Evolutionary conservation across 2,888 invertebrate species (phyloP).

Genomic region (Nomada ferruginata): DNA sequence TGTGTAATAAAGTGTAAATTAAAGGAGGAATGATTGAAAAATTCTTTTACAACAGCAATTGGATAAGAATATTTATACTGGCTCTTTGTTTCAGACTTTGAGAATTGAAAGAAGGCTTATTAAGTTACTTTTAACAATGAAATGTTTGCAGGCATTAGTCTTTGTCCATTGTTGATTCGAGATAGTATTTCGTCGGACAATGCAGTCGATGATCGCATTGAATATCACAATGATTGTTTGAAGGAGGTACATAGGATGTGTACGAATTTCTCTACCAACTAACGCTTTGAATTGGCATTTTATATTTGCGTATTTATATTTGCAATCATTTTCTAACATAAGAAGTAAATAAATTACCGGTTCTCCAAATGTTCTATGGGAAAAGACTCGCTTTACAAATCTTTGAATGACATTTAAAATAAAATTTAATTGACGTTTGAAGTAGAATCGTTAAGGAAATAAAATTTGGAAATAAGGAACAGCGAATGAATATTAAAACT

Average conservation of each 20-base stretch:
- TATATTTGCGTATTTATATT: not conserved
- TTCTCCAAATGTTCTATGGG: no score
- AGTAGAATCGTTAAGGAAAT: no score
- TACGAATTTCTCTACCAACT: not conserved
- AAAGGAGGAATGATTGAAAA: no score
- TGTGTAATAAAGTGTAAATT: no score
- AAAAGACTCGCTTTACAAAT: no score
- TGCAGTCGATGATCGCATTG: not conserved
- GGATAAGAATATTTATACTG: no score
- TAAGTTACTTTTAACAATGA: constrained; percentile 4
- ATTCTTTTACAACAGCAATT: no score
- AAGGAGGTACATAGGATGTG: not conserved
- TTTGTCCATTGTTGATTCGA: not conserved
- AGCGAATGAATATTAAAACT: no score
- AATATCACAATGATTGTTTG: not conserved
- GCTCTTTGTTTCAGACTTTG: not conserved
- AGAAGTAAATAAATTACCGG: no score
- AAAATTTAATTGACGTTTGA: no score
- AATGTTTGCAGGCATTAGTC: not conserved
- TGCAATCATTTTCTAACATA: not conserved
- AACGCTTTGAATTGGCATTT: not conserved
- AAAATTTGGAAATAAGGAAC: no score
- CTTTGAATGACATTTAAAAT: no score
- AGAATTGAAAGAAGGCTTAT: constrained; percentile 13
- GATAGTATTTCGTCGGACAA: constrained; percentile 11